Base-by-base conservation (phyloP, 2,113 vertebrate species). In the Pagrus major region DNA sequence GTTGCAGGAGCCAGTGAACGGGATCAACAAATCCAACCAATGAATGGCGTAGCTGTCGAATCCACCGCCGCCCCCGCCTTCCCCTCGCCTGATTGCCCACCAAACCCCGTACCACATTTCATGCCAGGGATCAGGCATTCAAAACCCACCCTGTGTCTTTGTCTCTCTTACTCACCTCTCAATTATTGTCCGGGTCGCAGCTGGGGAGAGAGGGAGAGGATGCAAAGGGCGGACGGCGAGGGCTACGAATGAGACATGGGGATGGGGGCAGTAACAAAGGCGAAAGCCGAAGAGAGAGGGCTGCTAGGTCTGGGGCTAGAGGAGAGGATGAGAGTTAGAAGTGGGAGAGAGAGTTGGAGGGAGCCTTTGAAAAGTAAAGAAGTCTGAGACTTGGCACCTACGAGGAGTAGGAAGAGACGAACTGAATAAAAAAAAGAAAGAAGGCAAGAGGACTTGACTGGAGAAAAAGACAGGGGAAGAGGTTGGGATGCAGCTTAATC, bases 361-460 rank as follows among this genome's bases (percentile, higher is more conserved):
- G 5, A 7, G 33, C 37, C 41, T 58, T 79, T 73, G 29, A 75
- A 71, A 78, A 68, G 47, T 73, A 76, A 79, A 71, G 94, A 94
- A 94, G 94, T 93, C 94, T 77, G 80, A 90, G 81, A 89, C 88
- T 92, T 92, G 93, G 94, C 55, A 42, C 94, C 42, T 39, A 51
- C 39, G 92, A 78, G 89, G 58, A 54, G 49, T 25, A 33, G 7
- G 35, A 9, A 44, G 42, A 60, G 76, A 79, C 64, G 39, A 74
- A 67, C 51, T 39, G 52, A 67, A 83, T 70, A 58, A 33, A 11
- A 73, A 46, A 39, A 11, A 68, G 33, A 64, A 49, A 49, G n/a
- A 23, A 66, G 21, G 18, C 56, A 68, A 55, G 46, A 35, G 67
- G 81, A 59, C 55, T 35, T 5, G n/a, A 73, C 21, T 27, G 18